phyloP scores from a whole-genome alignment of 35 echinoderm and acorn worm species.

The Patiria miniata region DNA sequence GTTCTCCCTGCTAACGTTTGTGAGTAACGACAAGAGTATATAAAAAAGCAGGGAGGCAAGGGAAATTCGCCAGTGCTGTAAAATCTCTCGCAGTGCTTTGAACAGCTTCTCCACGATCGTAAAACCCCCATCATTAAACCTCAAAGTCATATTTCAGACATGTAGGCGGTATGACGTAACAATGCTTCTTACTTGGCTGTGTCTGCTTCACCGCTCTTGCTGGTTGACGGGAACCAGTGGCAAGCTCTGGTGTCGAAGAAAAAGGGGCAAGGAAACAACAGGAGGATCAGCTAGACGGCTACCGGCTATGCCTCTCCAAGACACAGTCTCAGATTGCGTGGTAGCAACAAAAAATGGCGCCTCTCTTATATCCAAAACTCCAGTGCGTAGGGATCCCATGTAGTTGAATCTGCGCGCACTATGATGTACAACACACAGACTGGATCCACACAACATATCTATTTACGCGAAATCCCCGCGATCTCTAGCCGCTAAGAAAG shows the following conservation, averaged over 20 bases:
- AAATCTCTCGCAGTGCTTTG: slow-evolving; percentile 15
- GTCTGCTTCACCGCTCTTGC: not conserved
- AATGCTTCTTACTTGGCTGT: slow-evolving; percentile 18
- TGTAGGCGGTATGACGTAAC: slow-evolving; percentile 2
- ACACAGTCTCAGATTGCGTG: slow-evolving; percentile 10
- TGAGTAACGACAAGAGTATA: slow-evolving; percentile 40
- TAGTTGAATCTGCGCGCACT: not conserved
- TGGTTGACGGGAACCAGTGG: not conserved
- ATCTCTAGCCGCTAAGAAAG: not conserved
- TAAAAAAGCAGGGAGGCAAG: slow-evolving; percentile 35
- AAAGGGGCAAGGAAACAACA: not conserved
- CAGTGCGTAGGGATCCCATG: not conserved
- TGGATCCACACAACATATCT: slow-evolving; percentile 20
- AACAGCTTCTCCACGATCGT: slow-evolving; percentile 38
- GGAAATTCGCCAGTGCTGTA: slow-evolving; percentile 35
- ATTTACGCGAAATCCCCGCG: not conserved
- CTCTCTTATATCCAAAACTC: slow-evolving; percentile 19
- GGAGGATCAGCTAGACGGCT: not conserved
- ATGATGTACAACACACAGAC: not conserved
- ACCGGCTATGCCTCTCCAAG: slow-evolving; percentile 25
- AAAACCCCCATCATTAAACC: slow-evolving; percentile 68
- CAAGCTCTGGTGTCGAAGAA: slow-evolving; percentile 10
- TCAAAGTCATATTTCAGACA: slow-evolving; percentile 71
- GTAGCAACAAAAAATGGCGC: slow-evolving; percentile 4
- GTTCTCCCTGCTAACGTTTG: slow-evolving; percentile 46